These are phyloP conservation scores for Potorous gilbertii DNA, from an alignment of 2,797 vertebrate genomes.

Conservation along the genomic window DNA sequence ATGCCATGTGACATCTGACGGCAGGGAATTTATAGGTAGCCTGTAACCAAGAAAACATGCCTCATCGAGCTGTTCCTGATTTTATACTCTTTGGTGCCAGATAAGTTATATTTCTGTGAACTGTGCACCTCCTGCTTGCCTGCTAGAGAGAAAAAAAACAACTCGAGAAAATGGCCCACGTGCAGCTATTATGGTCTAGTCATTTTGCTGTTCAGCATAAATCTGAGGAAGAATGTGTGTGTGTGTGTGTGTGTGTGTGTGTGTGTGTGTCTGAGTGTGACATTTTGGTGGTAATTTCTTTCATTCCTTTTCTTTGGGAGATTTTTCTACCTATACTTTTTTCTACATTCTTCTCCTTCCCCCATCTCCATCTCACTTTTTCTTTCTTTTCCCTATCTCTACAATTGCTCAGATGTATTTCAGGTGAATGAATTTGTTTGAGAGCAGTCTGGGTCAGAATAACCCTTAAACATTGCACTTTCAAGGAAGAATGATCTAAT, in stretches of 20 bases:
- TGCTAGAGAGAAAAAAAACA: neutral
- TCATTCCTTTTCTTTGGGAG: neutral
- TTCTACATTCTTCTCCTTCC: neutral
- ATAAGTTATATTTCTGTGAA: neutral
- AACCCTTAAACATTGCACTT: neutral
- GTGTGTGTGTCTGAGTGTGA: too few species aligned
- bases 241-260: too few species aligned
- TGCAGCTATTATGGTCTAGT: neutral
- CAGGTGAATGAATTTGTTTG: neutral
- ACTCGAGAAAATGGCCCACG: neutral
- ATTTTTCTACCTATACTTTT: too few species aligned
- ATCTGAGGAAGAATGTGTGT: neutral
- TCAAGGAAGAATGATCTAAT: neutral
- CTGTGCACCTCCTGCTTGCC: neutral
- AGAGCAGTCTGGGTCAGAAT: neutral
- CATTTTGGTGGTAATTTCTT: neutral
- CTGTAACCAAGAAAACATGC: constrained; percentile 1
- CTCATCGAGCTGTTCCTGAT: neutral
- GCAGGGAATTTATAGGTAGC: constrained; percentile 35
- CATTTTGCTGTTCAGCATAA: neutral
- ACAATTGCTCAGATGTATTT: neutral
- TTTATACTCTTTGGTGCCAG: neutral
- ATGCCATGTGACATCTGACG: constrained; percentile 41
- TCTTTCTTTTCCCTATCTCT: neutral
- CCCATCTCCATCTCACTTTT: neutral